Evolutionary conservation across 2,113 vertebrate species (phyloP).

Genomic region (Stegastes partitus): DNA sequence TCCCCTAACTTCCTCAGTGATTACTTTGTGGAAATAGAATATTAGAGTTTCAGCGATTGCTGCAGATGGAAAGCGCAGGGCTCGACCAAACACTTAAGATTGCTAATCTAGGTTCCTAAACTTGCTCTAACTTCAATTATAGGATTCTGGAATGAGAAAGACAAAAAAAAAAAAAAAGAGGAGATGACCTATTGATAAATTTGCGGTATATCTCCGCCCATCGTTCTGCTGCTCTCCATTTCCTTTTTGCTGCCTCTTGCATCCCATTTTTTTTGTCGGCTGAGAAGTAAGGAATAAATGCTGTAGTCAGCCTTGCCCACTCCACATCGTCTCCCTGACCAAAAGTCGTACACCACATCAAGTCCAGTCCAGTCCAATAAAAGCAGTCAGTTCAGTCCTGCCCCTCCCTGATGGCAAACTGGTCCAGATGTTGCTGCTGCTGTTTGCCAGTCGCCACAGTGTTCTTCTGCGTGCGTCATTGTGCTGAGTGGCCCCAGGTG

Average conservation of each 20-base stretch:
- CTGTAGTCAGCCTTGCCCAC: neutral
- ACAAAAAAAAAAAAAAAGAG: neutral
- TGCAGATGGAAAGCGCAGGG: conserved; percentile 48
- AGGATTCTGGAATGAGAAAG: conserved; percentile 32
- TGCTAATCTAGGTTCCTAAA: conserved; percentile 74
- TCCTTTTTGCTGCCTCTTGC: neutral
- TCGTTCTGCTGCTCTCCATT: conserved; percentile 16
- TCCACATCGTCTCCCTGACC: conserved; percentile 1
- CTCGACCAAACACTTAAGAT: conserved; percentile 70
- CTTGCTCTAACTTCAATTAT: conserved; percentile 72
- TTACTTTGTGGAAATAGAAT: conserved; percentile 83
- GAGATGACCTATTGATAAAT: conserved; percentile 63
- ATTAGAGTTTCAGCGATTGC: conserved; percentile 79
- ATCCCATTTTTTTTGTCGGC: conserved; percentile 5
- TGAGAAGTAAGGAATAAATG: conserved; percentile 4
- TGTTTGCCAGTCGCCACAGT: conserved; percentile 78
- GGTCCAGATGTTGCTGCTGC: conserved; percentile 78
- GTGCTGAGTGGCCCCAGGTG: conserved; percentile 85
- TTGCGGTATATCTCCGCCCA: conserved; percentile 31
- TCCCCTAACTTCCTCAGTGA: conserved; percentile 74
- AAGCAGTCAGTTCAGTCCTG: conserved; percentile 15
- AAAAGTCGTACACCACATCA: conserved; percentile 12
- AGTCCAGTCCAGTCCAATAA: conserved; percentile 23
- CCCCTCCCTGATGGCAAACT: conserved; percentile 59
- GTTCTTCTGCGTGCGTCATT: conserved; percentile 77